These are phyloP conservation scores for Hormaphis cornu DNA, from an alignment of 1,140 invertebrate genomes.

Conservation along the genomic window DNA sequence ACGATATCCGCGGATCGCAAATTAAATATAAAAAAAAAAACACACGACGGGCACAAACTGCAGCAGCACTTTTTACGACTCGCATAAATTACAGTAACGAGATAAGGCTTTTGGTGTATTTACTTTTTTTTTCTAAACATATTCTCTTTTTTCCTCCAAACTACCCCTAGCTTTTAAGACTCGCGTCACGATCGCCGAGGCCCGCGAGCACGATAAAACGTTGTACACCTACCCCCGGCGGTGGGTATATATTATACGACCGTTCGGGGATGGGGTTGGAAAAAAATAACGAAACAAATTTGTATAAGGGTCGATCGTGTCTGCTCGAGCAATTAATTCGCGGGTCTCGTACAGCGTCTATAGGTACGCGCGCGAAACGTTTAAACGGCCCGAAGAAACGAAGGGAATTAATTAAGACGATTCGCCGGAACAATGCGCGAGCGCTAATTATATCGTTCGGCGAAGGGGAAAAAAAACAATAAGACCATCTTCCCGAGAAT, in stretches of 20 bases:
- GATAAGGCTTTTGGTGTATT: background rate
- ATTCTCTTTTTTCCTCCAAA: background rate
- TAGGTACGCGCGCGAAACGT: background rate
- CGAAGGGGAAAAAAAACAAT: background rate
- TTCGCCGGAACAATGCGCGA: no score
- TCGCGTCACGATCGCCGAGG: conserved; percentile 18
- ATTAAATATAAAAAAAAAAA: conserved; percentile 27
- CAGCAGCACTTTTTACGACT: conserved; percentile 28
- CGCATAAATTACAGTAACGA: conserved; percentile 24
- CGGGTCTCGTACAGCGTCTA: background rate
- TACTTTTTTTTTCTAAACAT: background rate
- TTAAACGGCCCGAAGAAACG: conserved; percentile 9
- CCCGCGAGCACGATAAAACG: background rate
- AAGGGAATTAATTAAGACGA: conserved; percentile 32
- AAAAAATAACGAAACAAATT: conserved; percentile 7
- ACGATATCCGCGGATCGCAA: conserved; percentile 17
- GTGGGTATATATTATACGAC: no score
- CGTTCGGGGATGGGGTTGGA: no score
- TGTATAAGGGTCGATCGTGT: background rate
- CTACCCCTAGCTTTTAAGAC: background rate
- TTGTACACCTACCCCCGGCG: no score
- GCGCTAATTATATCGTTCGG: conserved; percentile 23
- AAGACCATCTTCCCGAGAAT: no score
- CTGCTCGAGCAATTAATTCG: conserved; percentile 27
- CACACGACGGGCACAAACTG: background rate